A percentile compares a stretch with the other conserved stretches of the same genome.
Evolutionary conservation across 2,888 invertebrate genomes (phyloP).

Genomic region (Protula sp.): DNA sequence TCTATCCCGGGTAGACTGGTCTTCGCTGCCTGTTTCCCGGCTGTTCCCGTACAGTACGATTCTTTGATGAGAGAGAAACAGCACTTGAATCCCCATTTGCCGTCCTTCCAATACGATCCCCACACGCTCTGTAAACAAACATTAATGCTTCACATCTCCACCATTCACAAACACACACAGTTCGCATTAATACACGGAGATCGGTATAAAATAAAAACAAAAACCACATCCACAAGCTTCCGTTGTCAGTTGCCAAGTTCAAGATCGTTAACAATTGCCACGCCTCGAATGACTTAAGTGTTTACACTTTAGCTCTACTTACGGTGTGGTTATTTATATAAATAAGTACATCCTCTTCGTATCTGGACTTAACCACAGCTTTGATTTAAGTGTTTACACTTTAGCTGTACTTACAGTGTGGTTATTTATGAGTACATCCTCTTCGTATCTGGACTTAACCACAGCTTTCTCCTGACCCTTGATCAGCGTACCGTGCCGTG

Average conservation of each 20-base stretch:
- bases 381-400: no score
- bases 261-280: no score
- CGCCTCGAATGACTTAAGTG: no score
- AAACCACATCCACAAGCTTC: no score
- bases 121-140: slow-evolving; percentile 64
- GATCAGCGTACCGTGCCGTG: slow-evolving; percentile 75
- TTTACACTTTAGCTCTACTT: slow-evolving; percentile 26
- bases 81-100: slow-evolving; percentile 93
- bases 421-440: slow-evolving; percentile 86
- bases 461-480: slow-evolving; percentile 81
- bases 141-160: neutral
- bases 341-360: slow-evolving; percentile 88
- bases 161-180: no score
- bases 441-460: slow-evolving; percentile 83
- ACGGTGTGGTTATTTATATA: slow-evolving; percentile 86
- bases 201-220: no score
- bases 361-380: slow-evolving; percentile 75
- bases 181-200: no score
- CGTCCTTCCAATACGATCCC: slow-evolving; percentile 92
- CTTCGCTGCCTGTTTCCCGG: slow-evolving; percentile 52
- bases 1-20: no score
- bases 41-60: slow-evolving; percentile 54
- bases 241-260: no score
- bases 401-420: slow-evolving; percentile 63
- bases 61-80: slow-evolving; percentile 78